These are phyloP conservation scores for Radopholus similis DNA, from an alignment of 1,140 invertebrate genomes.

Conservation along the genomic window DNA sequence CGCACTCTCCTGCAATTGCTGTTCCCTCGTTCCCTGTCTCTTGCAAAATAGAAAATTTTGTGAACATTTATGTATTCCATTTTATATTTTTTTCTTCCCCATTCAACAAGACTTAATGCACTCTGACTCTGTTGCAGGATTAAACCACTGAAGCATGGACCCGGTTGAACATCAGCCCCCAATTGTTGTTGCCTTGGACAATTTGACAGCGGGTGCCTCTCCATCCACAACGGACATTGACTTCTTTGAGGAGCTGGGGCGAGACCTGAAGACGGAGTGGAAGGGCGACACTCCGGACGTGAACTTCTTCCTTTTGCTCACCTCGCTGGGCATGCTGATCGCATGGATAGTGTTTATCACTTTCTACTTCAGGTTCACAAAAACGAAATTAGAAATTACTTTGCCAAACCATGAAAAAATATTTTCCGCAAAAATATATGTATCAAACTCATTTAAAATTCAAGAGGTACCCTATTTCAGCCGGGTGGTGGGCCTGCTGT, in stretches of 20 bases:
- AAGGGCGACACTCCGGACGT: conserved; percentile 36
- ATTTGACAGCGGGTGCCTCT: too few relatives aligned
- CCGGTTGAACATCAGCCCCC: too few relatives aligned
- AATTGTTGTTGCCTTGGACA: too few relatives aligned
- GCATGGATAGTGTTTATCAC: conserved; percentile 44
- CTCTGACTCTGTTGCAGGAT: too few relatives aligned
- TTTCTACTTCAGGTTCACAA: conserved; percentile 45
- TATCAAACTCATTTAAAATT: not conserved
- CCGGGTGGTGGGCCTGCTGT: conserved; percentile 28
- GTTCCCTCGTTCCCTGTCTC: too few relatives aligned
- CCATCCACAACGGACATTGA: conserved; percentile 17
- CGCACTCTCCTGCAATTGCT: too few relatives aligned
- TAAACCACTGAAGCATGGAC: too few relatives aligned
- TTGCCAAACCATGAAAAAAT: not conserved
- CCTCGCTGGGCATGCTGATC: conserved; percentile 38
- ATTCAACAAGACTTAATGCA: too few relatives aligned
- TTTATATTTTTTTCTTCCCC: too few relatives aligned
- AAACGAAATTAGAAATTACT: not conserved
- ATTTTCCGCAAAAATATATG: not conserved
- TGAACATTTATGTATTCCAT: too few relatives aligned
- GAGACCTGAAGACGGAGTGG: conserved; percentile 34
- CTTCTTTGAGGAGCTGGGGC: conserved; percentile 27
- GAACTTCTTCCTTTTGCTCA: conserved; percentile 44
- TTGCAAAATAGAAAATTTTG: too few relatives aligned
- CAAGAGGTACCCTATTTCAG: conserved; percentile 52